Evolutionary conservation across 2,888 invertebrate genomes (phyloP), one percentile per base, ranked within the genome.

Genomic region (Acronicta leporina): DNA sequence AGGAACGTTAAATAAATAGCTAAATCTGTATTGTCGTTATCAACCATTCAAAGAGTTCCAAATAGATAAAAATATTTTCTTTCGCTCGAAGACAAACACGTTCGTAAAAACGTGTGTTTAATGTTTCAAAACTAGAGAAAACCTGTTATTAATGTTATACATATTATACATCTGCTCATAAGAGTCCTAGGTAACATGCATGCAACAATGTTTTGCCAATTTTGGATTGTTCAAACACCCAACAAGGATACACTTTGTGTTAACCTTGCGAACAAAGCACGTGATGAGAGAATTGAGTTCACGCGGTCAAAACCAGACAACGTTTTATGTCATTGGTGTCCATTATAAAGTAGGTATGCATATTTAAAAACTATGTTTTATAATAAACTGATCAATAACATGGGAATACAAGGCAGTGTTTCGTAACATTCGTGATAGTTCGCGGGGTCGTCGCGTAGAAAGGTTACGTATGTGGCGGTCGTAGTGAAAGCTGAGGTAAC

Each of bases 401-500:
- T 54, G 62, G 62, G 70, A 68, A 73, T 65, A 56, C 62, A 63
- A 73, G 64, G 63, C 47, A 45, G 35, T 42, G 67, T 84, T 78
- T 64, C 79, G 73, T 84, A 85, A 82, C 62, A 58, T 78, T 82
- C 87, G 87, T 87, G 87, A 73, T 79, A 87, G 88, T 86, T 88
- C 86, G 87, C 80, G 82, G 73, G 89, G 88, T 91, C 87, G 88
- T 91, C 87, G 82, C 64, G 72, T 82, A 84, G 86, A 88, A 90
- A 91, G 89, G 89, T 91, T 91, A 89, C 85, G 68, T 68, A 52
- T 68, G 63, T 62, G 52, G 47, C 62, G 50, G 79, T 80, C 63
- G 68, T 54, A 84, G 90, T 85, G 90, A 91, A 91, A 92, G 90
- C 83, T 68, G 72, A 63, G 67, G 76, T 77, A 85, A 82, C 77